Evolutionary conservation across 2,888 invertebrate genomes (phyloP).

Genomic region (Geophilus truncorum): DNA sequence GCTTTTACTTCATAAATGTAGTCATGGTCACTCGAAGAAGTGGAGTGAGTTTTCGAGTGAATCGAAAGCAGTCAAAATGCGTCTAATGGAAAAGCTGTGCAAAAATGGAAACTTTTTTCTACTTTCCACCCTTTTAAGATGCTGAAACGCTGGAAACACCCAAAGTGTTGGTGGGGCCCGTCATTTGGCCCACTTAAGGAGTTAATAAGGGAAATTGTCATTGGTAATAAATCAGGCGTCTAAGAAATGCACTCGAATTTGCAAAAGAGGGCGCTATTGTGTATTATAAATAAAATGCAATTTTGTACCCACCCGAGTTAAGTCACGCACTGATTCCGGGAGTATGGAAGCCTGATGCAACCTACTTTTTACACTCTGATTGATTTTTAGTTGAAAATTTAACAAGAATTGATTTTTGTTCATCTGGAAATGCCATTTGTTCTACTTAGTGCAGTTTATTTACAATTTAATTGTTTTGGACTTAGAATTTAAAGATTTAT

Average conservation of each 20-base stretch:
- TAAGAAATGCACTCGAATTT: neutral
- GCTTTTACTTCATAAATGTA: slow-evolving; percentile 8
- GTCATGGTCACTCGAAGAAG: slow-evolving; percentile 8
- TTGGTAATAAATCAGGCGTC: neutral
- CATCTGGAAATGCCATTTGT: no score
- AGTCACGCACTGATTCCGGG: neutral
- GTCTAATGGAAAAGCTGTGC: slow-evolving; percentile 16
- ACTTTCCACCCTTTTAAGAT: neutral
- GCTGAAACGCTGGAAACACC: neutral
- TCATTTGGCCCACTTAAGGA: neutral
- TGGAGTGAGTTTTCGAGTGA: neutral
- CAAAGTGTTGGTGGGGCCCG: neutral
- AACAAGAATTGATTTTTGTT: no score
- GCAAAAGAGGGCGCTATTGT: neutral
- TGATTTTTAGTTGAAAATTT: no score
- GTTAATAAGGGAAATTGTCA: slow-evolving; percentile 2
- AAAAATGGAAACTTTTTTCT: neutral
- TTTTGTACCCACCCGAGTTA: neutral
- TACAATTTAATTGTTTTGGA: no score
- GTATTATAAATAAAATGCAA: neutral
- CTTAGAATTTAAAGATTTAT: no score
- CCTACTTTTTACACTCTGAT: no score
- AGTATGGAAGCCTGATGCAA: no score
- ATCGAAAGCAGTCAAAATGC: neutral
- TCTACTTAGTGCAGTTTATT: no score